These are phyloP conservation scores for Brachyptera risi DNA, from an alignment of 2,888 invertebrate genomes.

Conservation along the genomic window DNA sequence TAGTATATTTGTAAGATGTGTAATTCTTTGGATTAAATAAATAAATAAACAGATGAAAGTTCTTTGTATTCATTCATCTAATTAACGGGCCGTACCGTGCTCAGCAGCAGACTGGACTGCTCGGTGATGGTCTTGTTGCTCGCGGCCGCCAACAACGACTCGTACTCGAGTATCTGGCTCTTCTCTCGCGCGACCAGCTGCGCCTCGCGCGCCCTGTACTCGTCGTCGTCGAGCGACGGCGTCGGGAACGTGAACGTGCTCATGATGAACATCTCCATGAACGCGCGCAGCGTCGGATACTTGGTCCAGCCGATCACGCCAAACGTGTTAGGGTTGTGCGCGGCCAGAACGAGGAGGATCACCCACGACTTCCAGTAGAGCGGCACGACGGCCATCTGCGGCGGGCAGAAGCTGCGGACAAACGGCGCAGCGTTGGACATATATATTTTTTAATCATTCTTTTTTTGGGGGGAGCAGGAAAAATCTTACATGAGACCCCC, in stretches of 20 bases:
- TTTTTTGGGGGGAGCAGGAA: no score
- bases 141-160: conserved; percentile 86
- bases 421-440: not conserved
- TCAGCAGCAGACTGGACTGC: conserved; percentile 77
- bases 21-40: no score
- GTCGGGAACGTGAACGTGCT: conserved; percentile 73
- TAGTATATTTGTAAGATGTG: no score
- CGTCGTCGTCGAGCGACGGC: conserved; percentile 56
- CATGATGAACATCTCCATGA: conserved; percentile 97
- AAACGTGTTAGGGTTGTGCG: conserved; percentile 87
- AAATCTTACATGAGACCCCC: no score
- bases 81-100: no score
- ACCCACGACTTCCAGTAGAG: conserved; percentile 95
- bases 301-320: conserved; percentile 83
- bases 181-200: conserved; percentile 68
- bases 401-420: conserved; percentile 64
- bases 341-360: conserved; percentile 79
- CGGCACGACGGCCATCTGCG: conserved; percentile 84
- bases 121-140: conserved; percentile 88
- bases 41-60: no score
- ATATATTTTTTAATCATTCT: no score
- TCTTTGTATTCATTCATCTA: no score
- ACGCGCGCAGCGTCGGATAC: conserved; percentile 83
- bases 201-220: conserved; percentile 59
- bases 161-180: conserved; percentile 80